Evolutionary conservation across 92 coral and sea anemone genomes (phyloP).

Genomic region (Paragorgia papillata): DNA sequence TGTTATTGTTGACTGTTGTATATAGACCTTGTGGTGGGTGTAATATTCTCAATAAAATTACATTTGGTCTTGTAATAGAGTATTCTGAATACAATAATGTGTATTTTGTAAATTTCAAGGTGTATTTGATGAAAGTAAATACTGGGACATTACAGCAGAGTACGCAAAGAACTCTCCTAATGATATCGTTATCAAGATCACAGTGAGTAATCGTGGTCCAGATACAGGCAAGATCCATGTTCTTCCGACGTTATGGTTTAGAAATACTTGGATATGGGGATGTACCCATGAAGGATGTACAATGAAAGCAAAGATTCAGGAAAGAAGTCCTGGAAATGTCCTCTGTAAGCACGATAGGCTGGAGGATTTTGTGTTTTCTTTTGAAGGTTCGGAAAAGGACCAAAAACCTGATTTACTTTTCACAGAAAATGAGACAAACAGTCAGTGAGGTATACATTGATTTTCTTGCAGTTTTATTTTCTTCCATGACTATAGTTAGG

Average conservation of each 20-base stretch:
- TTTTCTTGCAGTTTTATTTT: too few relatives aligned
- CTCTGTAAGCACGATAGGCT: conserved; percentile 84
- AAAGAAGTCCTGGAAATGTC: conserved; percentile 61
- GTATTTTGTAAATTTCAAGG: conserved; percentile 40
- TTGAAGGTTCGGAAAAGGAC: conserved; percentile 79
- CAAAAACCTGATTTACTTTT: conserved; percentile 72
- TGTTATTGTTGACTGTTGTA: too few relatives aligned
- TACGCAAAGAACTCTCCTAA: conserved; percentile 93
- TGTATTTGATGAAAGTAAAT: conserved; percentile 74
- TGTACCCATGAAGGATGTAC: conserved; percentile 97
- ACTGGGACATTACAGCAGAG: conserved; percentile 94
- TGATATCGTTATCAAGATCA: conserved; percentile 83
- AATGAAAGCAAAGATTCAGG: conserved; percentile 71
- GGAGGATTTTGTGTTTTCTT: conserved; percentile 70
- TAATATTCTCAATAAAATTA: too few relatives aligned
- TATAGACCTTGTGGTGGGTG: too few relatives aligned
- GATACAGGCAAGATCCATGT: conserved; percentile 79
- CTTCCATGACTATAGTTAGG: too few relatives aligned
- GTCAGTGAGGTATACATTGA: conserved; percentile 63
- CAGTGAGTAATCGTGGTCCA: conserved; percentile 91
- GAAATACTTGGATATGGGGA: conserved; percentile 99
- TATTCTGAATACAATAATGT: too few relatives aligned
- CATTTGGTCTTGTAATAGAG: too few relatives aligned
- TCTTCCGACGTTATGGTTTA: conserved; percentile 91
- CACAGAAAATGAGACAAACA: conserved; percentile 95